Evolutionary conservation across 2,888 invertebrate genomes (phyloP), one percentile per base, ranked within the genome.

Genomic region (Strigamia transsilvanica): DNA sequence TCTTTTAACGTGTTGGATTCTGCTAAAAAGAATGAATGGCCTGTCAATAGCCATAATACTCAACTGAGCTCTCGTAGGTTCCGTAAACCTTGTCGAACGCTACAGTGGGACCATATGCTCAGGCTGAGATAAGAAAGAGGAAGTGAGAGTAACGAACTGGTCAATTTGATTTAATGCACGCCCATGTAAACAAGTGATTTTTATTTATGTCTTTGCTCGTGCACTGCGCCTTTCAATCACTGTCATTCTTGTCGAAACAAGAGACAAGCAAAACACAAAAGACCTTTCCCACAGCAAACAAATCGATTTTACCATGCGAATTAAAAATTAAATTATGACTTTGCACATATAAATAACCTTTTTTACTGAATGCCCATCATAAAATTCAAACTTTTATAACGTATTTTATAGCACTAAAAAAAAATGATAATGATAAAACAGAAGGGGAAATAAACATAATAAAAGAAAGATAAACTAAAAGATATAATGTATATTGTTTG

Each of bases 1-100:
- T 56, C 56, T 56, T 56, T 56, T 56, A 56, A 56, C 56, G 56
- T 56, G 56, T 56, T 56, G 56, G 56, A 56, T 56, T 56, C 56
- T 56, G 56, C 56, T 56, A 56, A 56, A 56, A 56, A 56, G 56
- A 56, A 56, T 56, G 56, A 56, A 56, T 56, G 56, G 56, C 56
- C 56, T 56, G 56, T 56, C 56, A 56, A 56, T 56, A 56, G 56
- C 56, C 56, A 56, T 56, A 56, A 56, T 56, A 56, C 56, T 56
- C 56, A 56, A 56, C 56, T 56, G 56, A 56, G 56, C 56, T 56
- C 56, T 56, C 56, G 15, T 56, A 56, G 56, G 56, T 56, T 56
- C 56, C 56, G 56, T 56, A 56, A 56, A 56, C 56, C 56, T 56
- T 56, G 56, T 56, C 56, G 56, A 56, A 56, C 18, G 56, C 56